Percentiles rank a stretch among this genome's conserved stretches.
Evolutionary conservation across 2,113 vertebrate genomes (phyloP).

Genomic region (Corvus moneduloides): DNA sequence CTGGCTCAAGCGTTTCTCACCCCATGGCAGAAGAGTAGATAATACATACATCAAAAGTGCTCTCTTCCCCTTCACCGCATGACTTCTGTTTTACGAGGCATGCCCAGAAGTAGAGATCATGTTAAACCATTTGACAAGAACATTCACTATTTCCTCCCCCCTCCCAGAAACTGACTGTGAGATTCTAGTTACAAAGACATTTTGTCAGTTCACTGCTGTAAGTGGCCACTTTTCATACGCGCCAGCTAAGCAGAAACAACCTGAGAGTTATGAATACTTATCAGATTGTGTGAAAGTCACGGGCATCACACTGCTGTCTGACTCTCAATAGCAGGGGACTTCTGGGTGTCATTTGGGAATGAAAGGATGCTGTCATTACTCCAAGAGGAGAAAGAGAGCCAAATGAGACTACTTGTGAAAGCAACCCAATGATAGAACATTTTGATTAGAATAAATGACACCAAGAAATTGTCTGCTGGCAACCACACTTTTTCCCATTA

Average conservation of each 20-base stretch:
- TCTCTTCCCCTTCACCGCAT: constrained; percentile 23
- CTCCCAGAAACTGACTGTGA: background rate
- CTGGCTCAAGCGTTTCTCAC: background rate
- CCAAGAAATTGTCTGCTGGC: constrained; percentile 46
- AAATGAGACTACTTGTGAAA: constrained; percentile 52
- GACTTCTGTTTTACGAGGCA: constrained; percentile 28
- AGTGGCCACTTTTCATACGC: constrained; percentile 40
- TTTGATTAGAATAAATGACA: constrained; percentile 45
- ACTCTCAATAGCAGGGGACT: constrained; percentile 49
- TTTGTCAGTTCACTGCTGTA: constrained; percentile 52
- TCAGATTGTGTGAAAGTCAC: constrained; percentile 55
- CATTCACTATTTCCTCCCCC: background rate
- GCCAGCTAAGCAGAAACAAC: constrained; percentile 37
- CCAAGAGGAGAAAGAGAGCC: constrained; percentile 26
- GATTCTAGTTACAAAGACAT: constrained; percentile 26
- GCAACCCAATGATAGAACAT: constrained; percentile 27
- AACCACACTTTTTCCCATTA: constrained; percentile 29
- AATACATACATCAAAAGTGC: constrained; percentile 30
- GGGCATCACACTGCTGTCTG: constrained; percentile 15
- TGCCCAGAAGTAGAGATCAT: constrained; percentile 13
- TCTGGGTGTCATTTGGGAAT: constrained; percentile 47
- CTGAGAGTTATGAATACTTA: constrained; percentile 56
- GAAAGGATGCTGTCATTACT: constrained; percentile 54
- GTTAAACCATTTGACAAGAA: constrained; percentile 53
- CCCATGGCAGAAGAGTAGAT: background rate